Evolutionary conservation across 2,888 invertebrate species (phyloP).

Genomic region (Germaria angustata): DNA sequence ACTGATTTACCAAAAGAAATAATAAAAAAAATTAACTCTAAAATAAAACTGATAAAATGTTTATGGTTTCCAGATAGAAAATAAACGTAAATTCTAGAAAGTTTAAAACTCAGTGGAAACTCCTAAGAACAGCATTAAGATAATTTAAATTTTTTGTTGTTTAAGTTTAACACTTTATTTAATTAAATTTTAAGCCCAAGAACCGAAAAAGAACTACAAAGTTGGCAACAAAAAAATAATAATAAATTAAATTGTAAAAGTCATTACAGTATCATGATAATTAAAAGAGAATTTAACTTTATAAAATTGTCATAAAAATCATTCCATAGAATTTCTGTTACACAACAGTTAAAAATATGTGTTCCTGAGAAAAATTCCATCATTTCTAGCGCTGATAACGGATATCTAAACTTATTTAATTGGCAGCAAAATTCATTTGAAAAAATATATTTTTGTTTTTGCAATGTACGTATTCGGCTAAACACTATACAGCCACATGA

Average conservation of each 20-base stretch:
- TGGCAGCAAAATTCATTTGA: neutral
- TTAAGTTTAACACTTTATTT: slow-evolving; percentile 19
- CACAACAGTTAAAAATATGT: too few relatives aligned
- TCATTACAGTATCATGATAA: slow-evolving; percentile 36
- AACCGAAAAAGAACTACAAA: neutral
- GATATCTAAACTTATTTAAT: slow-evolving; percentile 19
- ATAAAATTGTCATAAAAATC: neutral
- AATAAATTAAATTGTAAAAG: slow-evolving; percentile 8
- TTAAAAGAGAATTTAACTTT: neutral
- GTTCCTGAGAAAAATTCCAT: neutral
- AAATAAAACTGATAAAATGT: slow-evolving; percentile 31
- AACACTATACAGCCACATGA: neutral
- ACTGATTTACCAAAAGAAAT: neutral
- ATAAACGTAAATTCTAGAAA: neutral
- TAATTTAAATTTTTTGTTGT: neutral
- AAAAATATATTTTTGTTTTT: neutral
- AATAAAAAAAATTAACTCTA: neutral
- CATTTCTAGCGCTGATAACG: slow-evolving; percentile 10
- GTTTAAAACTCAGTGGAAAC: slow-evolving; percentile 2
- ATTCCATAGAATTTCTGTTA: slow-evolving; percentile 26
- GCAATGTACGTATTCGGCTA: neutral
- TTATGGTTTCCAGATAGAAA: slow-evolving; percentile 46
- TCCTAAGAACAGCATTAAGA: slow-evolving; percentile 7
- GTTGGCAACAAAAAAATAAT: neutral
- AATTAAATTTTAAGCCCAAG: slow-evolving; percentile 22